phyloP scores from a whole-genome alignment of 1,140 invertebrate genomes.

The Apis mellifera region DNA sequence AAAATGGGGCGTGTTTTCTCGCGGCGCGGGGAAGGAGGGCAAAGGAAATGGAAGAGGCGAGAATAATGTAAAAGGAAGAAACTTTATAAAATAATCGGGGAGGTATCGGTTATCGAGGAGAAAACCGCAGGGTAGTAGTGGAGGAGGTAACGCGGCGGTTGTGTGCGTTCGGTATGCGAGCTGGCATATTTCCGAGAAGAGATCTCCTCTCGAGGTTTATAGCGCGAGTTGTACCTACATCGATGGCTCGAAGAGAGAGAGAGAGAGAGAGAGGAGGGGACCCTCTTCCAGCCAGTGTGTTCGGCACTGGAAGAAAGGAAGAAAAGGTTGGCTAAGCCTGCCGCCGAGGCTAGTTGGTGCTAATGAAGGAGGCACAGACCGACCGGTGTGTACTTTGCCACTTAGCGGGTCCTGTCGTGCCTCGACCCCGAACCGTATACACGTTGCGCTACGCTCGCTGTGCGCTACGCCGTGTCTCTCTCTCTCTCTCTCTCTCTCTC shows the following conservation, averaged over 20 bases:
- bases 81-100: conserved; percentile 1
- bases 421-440: conserved; percentile 66
- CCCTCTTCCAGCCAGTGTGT: conserved; percentile 35
- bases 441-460: conserved; percentile 45
- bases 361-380: conserved; percentile 78
- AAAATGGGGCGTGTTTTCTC: too few species aligned
- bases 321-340: conserved; percentile 65
- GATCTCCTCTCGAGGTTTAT: conserved; percentile 70
- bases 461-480: conserved; percentile 32
- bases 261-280: conserved; percentile 1
- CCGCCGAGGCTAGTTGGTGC: conserved; percentile 72
- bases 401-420: conserved; percentile 72
- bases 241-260: conserved; percentile 41
- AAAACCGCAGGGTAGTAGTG: conserved; percentile 44
- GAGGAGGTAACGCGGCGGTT: conserved; percentile 55
- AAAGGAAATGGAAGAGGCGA: not conserved
- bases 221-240: conserved; percentile 71
- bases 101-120: conserved; percentile 40
- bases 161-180: conserved; percentile 63
- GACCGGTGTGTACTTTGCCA: conserved; percentile 74
- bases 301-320: conserved; percentile 61
- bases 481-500: conserved; percentile 43
- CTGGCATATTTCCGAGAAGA: conserved; percentile 73
- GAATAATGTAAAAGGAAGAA: not conserved
- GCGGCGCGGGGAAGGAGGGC: too few species aligned